phyloP scores from a whole-genome alignment of 2,888 invertebrate species.

The Drosophila acutilabella region DNA sequence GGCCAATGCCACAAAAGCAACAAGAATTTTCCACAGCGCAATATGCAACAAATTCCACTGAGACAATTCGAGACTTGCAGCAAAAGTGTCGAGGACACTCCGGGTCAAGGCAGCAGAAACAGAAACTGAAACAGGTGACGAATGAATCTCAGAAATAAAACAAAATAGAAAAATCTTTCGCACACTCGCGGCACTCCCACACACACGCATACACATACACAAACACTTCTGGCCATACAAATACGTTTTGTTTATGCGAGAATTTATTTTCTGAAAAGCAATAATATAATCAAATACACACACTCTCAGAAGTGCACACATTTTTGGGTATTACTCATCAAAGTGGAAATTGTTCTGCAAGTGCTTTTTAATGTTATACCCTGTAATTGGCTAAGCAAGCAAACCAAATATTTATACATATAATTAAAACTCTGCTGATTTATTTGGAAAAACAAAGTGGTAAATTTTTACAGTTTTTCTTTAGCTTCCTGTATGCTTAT shows the following conservation, averaged over 20 bases:
- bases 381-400: neutral
- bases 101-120: conserved; percentile 57
- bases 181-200: conserved; percentile 36
- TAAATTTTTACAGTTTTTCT: too few species aligned
- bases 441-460: too few species aligned
- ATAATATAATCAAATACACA: conserved; percentile 35
- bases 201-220: neutral
- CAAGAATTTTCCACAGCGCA: conserved; percentile 3
- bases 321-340: conserved; percentile 68
- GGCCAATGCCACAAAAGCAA: conserved; percentile 45
- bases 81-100: conserved; percentile 60
- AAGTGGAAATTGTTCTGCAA: conserved; percentile 63
- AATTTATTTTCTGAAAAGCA: conserved; percentile 49
- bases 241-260: conserved; percentile 34
- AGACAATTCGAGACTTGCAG: conserved; percentile 36
- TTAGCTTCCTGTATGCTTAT: conserved; percentile 77
- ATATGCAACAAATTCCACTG: conserved; percentile 58
- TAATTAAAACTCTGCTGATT: too few species aligned
- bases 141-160: conserved; percentile 20
- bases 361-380: conserved; percentile 48
- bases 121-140: conserved; percentile 3
- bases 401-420: too few species aligned
- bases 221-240: conserved; percentile 1
- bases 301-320: conserved; percentile 2
- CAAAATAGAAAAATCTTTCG: conserved; percentile 41